Evolutionary conservation across 2,797 vertebrate genomes (phyloP), one percentile per base, ranked within the genome.

Genomic region (Cyclura pinguis): DNA sequence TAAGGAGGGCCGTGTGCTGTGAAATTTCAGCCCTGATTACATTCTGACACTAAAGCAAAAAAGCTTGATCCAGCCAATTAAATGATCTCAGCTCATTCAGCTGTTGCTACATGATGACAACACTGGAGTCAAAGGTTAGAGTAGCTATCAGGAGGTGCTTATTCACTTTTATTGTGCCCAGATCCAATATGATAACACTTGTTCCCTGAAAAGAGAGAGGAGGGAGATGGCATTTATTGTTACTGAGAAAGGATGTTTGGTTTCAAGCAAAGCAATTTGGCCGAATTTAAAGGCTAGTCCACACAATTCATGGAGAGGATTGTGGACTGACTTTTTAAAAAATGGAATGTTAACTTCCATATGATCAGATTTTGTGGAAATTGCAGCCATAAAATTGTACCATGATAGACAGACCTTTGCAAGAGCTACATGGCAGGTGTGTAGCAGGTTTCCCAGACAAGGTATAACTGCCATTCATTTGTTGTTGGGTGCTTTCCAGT

Each of bases 181-280:
- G 76, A 82, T 86, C 20, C 55, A 64, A 42, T 38, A 74, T 52
- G 55, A 42, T 82, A 64, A 89, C 9, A 47, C 69, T 67, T 78
- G 38, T 1, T 81, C 91, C 52, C 91, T 64, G 73, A 62, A 0
- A 29, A 57, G 80, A 22, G 47, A 38, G 5, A 22, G 12, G 47
- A 27, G 16, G 74, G 69, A 47, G 69, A 35, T 76, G 82, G 42
- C 76, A 3, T 5, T 0, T 69, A 52, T 67, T 89, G 80, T 38
- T 6, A 0, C 22, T 57, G 88, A 87, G 88, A 80, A 89, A 86
- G 52, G 72, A 32, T 1, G 3, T 88, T 92, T 87, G 89, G 84
- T 89, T 92, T 85, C 95, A 92, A 91, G 93, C 78, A 92, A 92
- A 91, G 72, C 10, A 59, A 29, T 47, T 22, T 6, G 80, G 3